phyloP scores from a whole-genome alignment of 35 echinoderm and acorn worm genomes.

The Stichopus chloronotus region DNA sequence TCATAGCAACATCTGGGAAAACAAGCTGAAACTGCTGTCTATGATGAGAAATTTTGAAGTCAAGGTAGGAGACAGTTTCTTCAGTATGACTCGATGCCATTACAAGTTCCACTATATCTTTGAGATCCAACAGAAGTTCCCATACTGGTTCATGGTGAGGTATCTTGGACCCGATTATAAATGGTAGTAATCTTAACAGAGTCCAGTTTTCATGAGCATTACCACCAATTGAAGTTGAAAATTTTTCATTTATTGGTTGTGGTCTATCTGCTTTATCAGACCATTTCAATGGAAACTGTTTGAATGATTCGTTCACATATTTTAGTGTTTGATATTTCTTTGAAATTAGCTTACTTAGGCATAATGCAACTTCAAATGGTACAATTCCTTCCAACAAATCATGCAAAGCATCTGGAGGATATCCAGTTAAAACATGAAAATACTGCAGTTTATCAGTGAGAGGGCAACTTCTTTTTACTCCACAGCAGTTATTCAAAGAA shows the following conservation, averaged over 20 bases:
- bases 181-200: constrained; percentile 70
- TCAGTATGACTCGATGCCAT: constrained; percentile 60
- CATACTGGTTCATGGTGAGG: constrained; percentile 60
- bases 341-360: constrained; percentile 53
- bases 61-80: constrained; percentile 61
- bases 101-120: too few relatives aligned
- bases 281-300: too few relatives aligned
- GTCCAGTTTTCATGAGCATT: too few relatives aligned
- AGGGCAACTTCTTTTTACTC: too few relatives aligned
- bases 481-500: too few relatives aligned
- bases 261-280: constrained; percentile 64
- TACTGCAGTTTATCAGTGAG: too few relatives aligned
- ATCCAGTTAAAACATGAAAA: too few relatives aligned
- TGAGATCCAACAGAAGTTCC: too few relatives aligned
- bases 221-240: constrained; percentile 61
- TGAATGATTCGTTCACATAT: too few relatives aligned
- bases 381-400: too few relatives aligned
- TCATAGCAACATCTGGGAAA: constrained; percentile 48
- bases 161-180: constrained; percentile 61
- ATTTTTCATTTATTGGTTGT: constrained; percentile 55
- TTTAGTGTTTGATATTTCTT: constrained; percentile 68
- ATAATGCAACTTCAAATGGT: too few relatives aligned
- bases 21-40: constrained; percentile 55
- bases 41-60: constrained; percentile 64
- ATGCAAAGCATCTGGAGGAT: too few relatives aligned